Evolutionary conservation across 2,797 vertebrate genomes (phyloP), one percentile per base, ranked within the genome.

Genomic region (Taenioides sp.): DNA sequence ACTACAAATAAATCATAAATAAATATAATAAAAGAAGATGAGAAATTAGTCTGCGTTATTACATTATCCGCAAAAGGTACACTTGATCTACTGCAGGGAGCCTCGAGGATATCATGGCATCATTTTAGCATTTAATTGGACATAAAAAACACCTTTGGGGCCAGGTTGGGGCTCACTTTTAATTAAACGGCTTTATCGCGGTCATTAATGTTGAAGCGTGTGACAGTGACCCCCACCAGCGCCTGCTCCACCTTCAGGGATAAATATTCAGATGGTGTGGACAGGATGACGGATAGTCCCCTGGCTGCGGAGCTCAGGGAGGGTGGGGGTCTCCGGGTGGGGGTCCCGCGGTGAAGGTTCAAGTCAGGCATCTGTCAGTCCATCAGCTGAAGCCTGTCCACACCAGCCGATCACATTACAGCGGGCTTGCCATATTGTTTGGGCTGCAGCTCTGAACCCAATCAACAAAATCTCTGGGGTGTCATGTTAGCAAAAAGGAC

Each of bases 141-240:
- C 69, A 75, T 82, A 70, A 84, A 84, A 83, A 84, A 77, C 71
- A 87, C 77, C 82, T 77, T 72, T 71, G 74, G 84, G 71, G 79
- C 76, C 23, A 0, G 80, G 67, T 76, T 22, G 31, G 20, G 69
- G 12, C 67, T 80, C 76, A 82, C 80, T 83, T 89, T 81, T 89
- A 88, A 90, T 90, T 88, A 89, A 87, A 90, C 71, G 72, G 75
- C 75, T 88, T 88, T 81, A 88, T 84, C 67, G 69, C 69, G 72
- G 65, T 74, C 76, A 57, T 84, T 82, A 86, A 86, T 78, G 78
- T 78, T 83, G 70, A n/a, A 55, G 74, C 59, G 69, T 54, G 58
- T 67, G 81, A 80, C 69, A 73, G 74, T 49, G 28, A 59, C 65
- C 70, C 78, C 81, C 73, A 7, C 40, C n/a, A 1, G 18, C 5